Evolutionary conservation across 2,888 invertebrate species (phyloP).

Genomic region (Hydrotaea cyrtoneurina): DNA sequence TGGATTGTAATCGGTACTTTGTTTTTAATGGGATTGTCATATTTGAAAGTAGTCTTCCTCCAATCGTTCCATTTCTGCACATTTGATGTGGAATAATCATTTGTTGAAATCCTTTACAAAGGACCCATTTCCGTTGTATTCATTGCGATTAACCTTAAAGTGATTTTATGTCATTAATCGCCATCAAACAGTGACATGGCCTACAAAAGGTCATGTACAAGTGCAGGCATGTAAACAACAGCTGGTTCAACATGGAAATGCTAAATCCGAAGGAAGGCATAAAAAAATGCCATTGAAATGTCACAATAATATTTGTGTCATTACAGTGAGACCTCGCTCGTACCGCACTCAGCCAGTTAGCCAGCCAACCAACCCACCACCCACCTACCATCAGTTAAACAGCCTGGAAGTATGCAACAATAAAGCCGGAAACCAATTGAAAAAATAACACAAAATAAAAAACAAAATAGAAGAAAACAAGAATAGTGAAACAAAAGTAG

Average conservation of each 20-base stretch:
- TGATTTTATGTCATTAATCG: neutral
- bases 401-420: slow-evolving; percentile 65
- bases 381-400: slow-evolving; percentile 64
- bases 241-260: slow-evolving; percentile 31
- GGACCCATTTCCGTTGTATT: neutral
- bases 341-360: neutral
- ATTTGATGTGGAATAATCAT: too few species aligned
- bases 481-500: slow-evolving; percentile 31
- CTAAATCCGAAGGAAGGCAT: slow-evolving; percentile 13
- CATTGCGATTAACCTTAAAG: slow-evolving; percentile 8
- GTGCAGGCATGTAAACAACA: slow-evolving; percentile 38
- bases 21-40: too few species aligned
- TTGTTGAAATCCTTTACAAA: too few species aligned
- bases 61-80: too few species aligned
- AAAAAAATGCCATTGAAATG: slow-evolving; percentile 57
- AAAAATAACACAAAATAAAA: slow-evolving; percentile 30
- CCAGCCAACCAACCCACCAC: too few species aligned
- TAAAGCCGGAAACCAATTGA: slow-evolving; percentile 56
- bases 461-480: neutral
- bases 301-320: slow-evolving; percentile 50
- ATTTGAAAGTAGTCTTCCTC: too few species aligned
- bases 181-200: neutral
- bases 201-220: slow-evolving; percentile 45
- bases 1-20: too few species aligned
- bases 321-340: neutral